phyloP scores from a whole-genome alignment of 2,888 invertebrate species.

The Sepioteuthis lessoniana region DNA sequence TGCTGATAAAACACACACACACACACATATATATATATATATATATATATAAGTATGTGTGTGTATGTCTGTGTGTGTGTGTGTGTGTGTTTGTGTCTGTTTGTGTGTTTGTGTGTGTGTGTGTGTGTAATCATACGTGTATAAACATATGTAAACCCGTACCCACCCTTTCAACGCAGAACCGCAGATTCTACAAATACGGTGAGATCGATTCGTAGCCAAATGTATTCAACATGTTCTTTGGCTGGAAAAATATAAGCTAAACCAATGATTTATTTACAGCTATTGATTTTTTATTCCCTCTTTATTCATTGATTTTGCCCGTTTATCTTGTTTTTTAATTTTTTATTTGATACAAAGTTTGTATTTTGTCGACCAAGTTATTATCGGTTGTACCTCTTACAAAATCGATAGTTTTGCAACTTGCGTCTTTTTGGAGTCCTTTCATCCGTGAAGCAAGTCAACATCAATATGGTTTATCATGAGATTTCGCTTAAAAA shows the following conservation, averaged over 20 bases:
- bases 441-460: background rate
- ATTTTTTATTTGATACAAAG: background rate
- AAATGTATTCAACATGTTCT: background rate
- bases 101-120: too few species aligned
- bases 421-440: background rate
- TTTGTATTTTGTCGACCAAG: constrained; percentile 16
- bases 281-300: background rate
- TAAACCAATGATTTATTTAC: background rate
- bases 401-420: background rate
- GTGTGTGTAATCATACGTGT: too few species aligned
- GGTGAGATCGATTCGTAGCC: background rate
- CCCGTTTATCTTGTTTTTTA: too few species aligned
- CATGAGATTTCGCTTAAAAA: background rate
- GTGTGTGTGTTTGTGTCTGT: too few species aligned
- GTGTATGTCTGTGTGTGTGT: too few species aligned
- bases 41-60: too few species aligned
- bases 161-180: background rate
- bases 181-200: background rate
- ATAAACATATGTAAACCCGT: background rate
- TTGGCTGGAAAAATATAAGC: background rate
- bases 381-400: background rate
- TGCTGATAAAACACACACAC: too few species aligned
- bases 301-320: background rate
- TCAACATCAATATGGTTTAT: background rate
- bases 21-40: too few species aligned